Percentiles rank a stretch among this genome's conserved stretches.
Conservation (phyloP, 1,140 invertebrate genomes). For the Drusus annulatus region DNA sequence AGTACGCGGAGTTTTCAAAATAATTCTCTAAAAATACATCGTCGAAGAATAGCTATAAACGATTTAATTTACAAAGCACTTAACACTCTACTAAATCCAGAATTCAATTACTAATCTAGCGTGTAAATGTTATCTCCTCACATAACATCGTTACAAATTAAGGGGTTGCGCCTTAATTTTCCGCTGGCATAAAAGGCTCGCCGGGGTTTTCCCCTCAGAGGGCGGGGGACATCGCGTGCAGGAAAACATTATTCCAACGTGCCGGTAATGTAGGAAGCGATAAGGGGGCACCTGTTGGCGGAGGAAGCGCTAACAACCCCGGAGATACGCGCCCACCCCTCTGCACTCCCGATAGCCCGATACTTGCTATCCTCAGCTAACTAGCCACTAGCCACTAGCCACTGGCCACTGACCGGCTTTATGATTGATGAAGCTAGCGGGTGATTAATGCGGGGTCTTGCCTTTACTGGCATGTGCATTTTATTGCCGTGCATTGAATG, state of each 20-base stretch:
- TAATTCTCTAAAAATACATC: too few relatives aligned
- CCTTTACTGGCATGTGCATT: too few relatives aligned
- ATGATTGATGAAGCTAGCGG: constrained; percentile 26
- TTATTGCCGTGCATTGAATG: too few relatives aligned
- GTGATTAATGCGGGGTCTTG: constrained; percentile 12
- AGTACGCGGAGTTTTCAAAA: too few relatives aligned
- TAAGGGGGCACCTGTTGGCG: constrained; percentile 50
- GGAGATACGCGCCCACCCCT: neutral
- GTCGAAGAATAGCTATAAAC: neutral
- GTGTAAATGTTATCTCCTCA: constrained; percentile 22
- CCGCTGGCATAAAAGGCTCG: constrained; percentile 9
- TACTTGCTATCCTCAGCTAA: neutral
- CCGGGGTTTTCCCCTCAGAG: constrained; percentile 12
- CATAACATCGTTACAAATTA: constrained; percentile 32
- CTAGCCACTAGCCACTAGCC: neutral
- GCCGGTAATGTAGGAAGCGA: constrained; percentile 45
- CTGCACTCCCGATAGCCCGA: too few relatives aligned
- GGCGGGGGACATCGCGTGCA: constrained; percentile 43
- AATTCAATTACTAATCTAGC: constrained; percentile 32
- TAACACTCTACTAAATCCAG: neutral
- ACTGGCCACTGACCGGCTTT: neutral
- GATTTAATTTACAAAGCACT: constrained; percentile 8
- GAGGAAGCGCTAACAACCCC: constrained; percentile 45
- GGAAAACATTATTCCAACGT: constrained; percentile 42
- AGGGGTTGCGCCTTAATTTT: constrained; percentile 33